Conservation (phyloP, 2,797 vertebrate genomes). For the Falco novaeseelandiae region DNA sequence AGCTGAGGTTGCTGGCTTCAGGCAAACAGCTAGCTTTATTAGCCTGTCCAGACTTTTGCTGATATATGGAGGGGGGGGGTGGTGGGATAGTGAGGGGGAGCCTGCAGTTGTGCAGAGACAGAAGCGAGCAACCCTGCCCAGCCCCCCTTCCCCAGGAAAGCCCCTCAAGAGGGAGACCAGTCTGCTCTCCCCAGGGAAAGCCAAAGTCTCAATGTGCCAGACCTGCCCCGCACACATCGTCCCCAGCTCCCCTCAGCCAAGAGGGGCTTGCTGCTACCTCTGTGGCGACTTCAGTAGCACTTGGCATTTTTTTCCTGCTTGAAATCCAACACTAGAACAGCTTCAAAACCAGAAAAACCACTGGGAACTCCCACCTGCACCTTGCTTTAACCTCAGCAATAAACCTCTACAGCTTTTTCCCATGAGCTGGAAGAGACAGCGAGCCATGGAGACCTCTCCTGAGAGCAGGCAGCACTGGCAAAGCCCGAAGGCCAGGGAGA, state of each 20-base stretch:
- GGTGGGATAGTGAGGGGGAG: accelerated
- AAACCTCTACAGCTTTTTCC: not conserved
- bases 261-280: not conserved
- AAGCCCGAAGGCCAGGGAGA: not conserved
- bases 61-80: not conserved
- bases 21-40: too few relatives aligned
- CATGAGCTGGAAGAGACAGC: not conserved
- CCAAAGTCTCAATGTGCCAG: accelerated
- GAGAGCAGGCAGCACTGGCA: not conserved
- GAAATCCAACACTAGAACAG: not conserved
- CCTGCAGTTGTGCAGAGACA: accelerated
- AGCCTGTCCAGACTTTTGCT: not conserved
- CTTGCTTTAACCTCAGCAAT: not conserved
- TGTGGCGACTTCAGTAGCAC: not conserved
- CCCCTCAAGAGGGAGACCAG: not conserved
- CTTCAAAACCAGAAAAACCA: not conserved
- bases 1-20: accelerated
- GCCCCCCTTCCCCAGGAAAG: not conserved
- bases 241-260: not conserved
- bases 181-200: not conserved
- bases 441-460: not conserved
- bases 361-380: not conserved
- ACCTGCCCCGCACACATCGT: not conserved
- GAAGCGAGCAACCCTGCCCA: not conserved
- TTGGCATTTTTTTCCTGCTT: not conserved